Percentiles rank a stretch among this genome's conserved stretches.
Evolutionary conservation across 1,140 invertebrate species (phyloP).

Genomic region (Drosophila erecta): DNA sequence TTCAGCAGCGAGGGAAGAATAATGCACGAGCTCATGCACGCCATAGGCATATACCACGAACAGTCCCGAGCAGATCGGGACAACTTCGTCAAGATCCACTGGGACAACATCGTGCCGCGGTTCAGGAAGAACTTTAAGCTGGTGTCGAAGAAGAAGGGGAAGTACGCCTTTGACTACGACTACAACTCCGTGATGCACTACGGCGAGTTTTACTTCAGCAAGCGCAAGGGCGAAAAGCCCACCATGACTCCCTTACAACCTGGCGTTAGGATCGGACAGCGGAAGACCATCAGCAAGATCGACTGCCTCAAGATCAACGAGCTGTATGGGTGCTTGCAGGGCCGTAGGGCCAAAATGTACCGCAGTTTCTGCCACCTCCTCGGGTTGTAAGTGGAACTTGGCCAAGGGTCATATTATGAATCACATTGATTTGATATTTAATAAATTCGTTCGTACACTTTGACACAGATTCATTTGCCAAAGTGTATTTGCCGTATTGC

Average conservation of each 20-base stretch:
- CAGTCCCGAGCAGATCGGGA: constrained; percentile 93
- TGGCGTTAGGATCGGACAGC: constrained; percentile 87
- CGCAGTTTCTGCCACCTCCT: constrained; percentile 87
- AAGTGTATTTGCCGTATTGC: too few species aligned
- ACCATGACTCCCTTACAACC: constrained; percentile 87
- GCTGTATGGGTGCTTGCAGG: constrained; percentile 88
- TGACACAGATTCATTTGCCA: background rate
- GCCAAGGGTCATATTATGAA: constrained; percentile 38
- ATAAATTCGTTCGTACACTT: constrained; percentile 43
- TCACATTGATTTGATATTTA: constrained; percentile 80
- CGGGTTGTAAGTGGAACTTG: constrained; percentile 84
- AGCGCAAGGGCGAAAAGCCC: constrained; percentile 77
- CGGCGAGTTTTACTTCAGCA: constrained; percentile 86
- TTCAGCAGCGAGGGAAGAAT: constrained; percentile 89
- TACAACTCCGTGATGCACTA: constrained; percentile 92
- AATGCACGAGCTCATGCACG: constrained; percentile 94
- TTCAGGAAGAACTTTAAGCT: constrained; percentile 88
- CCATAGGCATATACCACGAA: constrained; percentile 94
- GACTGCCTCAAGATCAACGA: constrained; percentile 91
- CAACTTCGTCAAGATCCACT: constrained; percentile 89
- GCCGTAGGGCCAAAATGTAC: constrained; percentile 86
- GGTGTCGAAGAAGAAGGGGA: constrained; percentile 88
- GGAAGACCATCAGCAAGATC: constrained; percentile 88
- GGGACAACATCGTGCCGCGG: constrained; percentile 89
- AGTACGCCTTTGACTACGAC: constrained; percentile 89